Evolutionary conservation across 2,888 invertebrate species (phyloP), one percentile per base, ranked within the genome.

Genomic region (Tetranychus piercei): DNA sequence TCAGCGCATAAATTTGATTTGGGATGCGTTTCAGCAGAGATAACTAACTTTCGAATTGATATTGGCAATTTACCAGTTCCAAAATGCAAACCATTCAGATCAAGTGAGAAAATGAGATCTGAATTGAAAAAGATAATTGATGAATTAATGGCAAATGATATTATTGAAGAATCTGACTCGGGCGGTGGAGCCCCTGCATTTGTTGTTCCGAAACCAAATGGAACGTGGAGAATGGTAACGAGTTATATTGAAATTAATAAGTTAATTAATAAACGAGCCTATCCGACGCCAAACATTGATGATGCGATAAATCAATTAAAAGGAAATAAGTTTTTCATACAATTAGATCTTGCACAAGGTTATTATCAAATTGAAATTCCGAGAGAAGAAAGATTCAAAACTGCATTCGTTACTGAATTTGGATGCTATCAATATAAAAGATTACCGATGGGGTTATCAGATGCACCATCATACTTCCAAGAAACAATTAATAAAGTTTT

Each of bases 401-500:
- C 43, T 6, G 18, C 23, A 7, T 23, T 71, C 71, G 22, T 71
- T 8, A 34, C 71, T 22, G 34, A 34, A n/a, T 6, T 6, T n/a
- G 71, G 23, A 7, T 43, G 15, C 6, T 71, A 43, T 22, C 8
- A 18, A 18, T 71, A 23, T 23, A 71, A 20, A 71, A 23, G 71
- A 43, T 18, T 71, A 18, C 71, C 71, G 44, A 43, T 71, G 34
- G 71, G 71, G 6, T 18, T 71, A 15, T 6, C 71, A 71, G 44
- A 20, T 71, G 71, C 23, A 43, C 71, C 71, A 43, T 15, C 71
- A 6, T 23, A 23, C 23, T 71, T 71, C 23, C 71, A 71, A 22
- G 44, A 7, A 22, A 34, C n/a, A 6, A 34, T 71, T 1, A 18
- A 71, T 7, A 6, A 4, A 6, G 5, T 71, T 18, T 7, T 71